phyloP scores from a whole-genome alignment of 2,797 vertebrate genomes.

The Sebastes ruberrimus region DNA sequence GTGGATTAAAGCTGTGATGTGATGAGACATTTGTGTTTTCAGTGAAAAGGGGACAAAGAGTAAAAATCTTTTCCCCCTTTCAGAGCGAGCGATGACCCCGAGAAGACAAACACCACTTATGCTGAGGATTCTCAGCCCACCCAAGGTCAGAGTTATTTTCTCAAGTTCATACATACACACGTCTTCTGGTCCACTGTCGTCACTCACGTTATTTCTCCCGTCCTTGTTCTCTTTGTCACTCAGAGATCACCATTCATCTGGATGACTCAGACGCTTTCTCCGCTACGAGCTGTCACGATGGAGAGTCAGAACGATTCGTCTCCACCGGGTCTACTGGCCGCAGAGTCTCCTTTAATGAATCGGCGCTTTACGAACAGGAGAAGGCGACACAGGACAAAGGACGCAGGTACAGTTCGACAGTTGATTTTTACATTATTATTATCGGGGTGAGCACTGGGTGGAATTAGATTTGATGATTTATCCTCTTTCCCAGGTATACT shows the following conservation, averaged over 20 bases:
- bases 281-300: slow-evolving; percentile 85
- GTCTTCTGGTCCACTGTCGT: not conserved
- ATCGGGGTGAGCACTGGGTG: not conserved
- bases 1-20: slow-evolving; percentile 17
- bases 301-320: slow-evolving; percentile 89
- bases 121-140: slow-evolving; percentile 90
- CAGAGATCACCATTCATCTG: slow-evolving; percentile 90
- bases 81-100: slow-evolving; percentile 94
- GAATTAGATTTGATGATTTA: not conserved
- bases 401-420: slow-evolving; percentile 83
- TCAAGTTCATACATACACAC: not conserved
- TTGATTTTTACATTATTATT: not conserved
- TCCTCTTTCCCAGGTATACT: slow-evolving; percentile 86
- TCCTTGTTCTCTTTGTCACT: slow-evolving; percentile 21
- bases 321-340: slow-evolving; percentile 88
- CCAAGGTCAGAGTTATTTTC: slow-evolving; percentile 85
- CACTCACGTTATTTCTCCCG: slow-evolving; percentile 2
- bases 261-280: slow-evolving; percentile 90
- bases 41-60: not conserved
- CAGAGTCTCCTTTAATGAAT: slow-evolving; percentile 96
- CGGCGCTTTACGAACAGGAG: slow-evolving; percentile 91
- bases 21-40: not conserved
- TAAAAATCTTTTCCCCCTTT: slow-evolving; percentile 12
- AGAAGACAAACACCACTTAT: slow-evolving; percentile 96
- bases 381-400: slow-evolving; percentile 91